Evolutionary conservation across 2,888 invertebrate genomes (phyloP).

Genomic region (Esperia sulphurella): DNA sequence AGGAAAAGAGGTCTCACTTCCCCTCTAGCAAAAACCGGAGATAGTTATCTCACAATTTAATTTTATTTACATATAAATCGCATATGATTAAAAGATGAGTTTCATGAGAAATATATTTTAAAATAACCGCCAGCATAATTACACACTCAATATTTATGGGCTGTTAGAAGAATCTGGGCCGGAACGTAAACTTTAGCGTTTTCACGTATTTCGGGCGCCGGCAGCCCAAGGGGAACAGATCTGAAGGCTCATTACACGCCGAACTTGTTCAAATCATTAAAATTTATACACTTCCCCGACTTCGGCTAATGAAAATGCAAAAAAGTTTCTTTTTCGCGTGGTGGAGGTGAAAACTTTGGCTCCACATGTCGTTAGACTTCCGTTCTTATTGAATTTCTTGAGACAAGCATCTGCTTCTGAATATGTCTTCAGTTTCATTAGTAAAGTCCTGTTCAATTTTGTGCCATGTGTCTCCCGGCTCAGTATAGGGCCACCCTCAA

Average conservation of each 20-base stretch:
- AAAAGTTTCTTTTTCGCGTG: conserved; percentile 30
- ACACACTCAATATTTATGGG: conserved; percentile 29
- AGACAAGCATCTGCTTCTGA: no score
- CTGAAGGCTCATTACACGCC: conserved; percentile 53
- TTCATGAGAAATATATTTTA: conserved; percentile 4
- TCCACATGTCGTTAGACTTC: no score
- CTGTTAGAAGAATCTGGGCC: conserved; percentile 26
- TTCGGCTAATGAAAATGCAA: conserved; percentile 53
- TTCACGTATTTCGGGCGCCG: conserved; percentile 14
- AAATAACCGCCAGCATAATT: conserved; percentile 20
- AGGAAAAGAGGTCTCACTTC: no score
- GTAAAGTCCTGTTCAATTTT: no score
- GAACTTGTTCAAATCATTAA: conserved; percentile 63
- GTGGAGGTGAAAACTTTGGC: neutral
- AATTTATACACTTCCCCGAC: conserved; percentile 58
- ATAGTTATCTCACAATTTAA: neutral
- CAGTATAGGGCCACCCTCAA: no score
- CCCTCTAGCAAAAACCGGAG: no score
- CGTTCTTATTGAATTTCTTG: no score
- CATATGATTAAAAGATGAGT: conserved; percentile 1
- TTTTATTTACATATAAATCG: conserved; percentile 1
- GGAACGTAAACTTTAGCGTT: conserved; percentile 9
- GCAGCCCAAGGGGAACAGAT: conserved; percentile 27
- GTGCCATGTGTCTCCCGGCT: no score
- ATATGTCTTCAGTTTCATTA: no score